phyloP scores from a whole-genome alignment of 2,113 vertebrate genomes.

The Xenopus borealis region DNA sequence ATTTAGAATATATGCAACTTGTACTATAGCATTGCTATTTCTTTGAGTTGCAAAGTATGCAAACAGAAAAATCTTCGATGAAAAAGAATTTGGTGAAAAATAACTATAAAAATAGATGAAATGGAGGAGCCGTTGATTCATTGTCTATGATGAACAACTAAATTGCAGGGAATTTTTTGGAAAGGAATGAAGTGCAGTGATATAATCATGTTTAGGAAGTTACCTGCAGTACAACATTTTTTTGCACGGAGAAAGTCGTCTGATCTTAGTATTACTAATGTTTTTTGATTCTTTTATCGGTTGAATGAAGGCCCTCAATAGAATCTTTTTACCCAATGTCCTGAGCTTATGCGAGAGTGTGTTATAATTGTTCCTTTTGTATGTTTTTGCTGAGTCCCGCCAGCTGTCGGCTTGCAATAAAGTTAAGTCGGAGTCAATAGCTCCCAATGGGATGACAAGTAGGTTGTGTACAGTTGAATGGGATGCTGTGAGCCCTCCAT shows the following conservation, averaged over 20 bases:
- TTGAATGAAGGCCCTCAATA: slow-evolving; percentile 51
- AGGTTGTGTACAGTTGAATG: slow-evolving; percentile 64
- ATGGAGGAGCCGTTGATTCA: too few relatives aligned
- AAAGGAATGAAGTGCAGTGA: slow-evolving; percentile 1
- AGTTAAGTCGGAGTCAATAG: slow-evolving; percentile 73
- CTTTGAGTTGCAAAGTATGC: too few relatives aligned
- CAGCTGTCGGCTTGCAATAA: slow-evolving; percentile 69
- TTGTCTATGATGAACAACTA: too few relatives aligned
- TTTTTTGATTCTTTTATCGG: slow-evolving; percentile 35
- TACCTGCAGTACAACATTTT: slow-evolving; percentile 1
- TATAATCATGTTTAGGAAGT: slow-evolving; percentile 2
- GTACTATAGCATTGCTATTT: too few relatives aligned
- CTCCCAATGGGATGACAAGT: slow-evolving; percentile 71
- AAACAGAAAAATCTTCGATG: too few relatives aligned
- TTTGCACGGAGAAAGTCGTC: not conserved
- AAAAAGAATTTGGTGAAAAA: too few relatives aligned
- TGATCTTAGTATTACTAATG: slow-evolving; percentile 33
- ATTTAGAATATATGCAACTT: too few relatives aligned
- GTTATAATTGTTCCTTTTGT: slow-evolving; percentile 56
- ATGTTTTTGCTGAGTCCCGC: slow-evolving; percentile 56
- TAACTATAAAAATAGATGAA: too few relatives aligned
- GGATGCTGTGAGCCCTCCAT: slow-evolving; percentile 54
- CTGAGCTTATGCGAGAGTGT: slow-evolving; percentile 45
- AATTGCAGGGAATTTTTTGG: too few relatives aligned
- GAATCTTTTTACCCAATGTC: slow-evolving; percentile 51